Base-by-base conservation (phyloP, 1,140 invertebrate species). In the Drosophila murphyi region DNA sequence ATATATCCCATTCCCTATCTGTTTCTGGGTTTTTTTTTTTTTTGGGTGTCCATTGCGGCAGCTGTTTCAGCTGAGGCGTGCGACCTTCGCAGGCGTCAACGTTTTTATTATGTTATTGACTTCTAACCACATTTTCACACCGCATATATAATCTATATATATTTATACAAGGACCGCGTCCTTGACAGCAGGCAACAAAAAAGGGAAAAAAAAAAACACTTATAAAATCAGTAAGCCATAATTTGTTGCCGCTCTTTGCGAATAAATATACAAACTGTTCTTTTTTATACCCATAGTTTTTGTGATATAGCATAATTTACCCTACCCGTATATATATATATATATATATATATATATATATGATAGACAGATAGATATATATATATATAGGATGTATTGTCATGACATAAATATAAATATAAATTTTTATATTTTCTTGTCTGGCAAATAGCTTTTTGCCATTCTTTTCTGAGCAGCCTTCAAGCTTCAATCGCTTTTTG, bases 21-120 rank as follows among this genome's bases (percentile, higher is more conserved):
- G 20, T 20, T 1, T 20, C 20, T 20, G 20, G 20, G 0, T 20
- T 20, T 20, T 20, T 20, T 20, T 20, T 20, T 20, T 20, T 20
- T 20, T 20, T 50, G 5, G 41, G 43, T 32, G 4, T 10, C 4
- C 50, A 68, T 32, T 5, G 43, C 56, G 45, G 50, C 71, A 55
- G 55, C 64, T 55, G 71, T 55, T 48, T 32, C 28, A 37, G 10
- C 8, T 54, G 50, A 52, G 47, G 50, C 56, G 47, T 63, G 69
- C 76, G 82, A 88, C 82, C 82, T 87, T 87, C 80, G 62, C 43
- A 41, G 62, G 68, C 59, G 61, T 64, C 75, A 74, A 78, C 60
- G 85, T 81, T 89, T 83, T 89, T 78, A 89, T 89, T 83, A 80
- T 83, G 85, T 89, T 85, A 89, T 88, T 85, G 85, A 89, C 85